These are phyloP conservation scores for Aspidiotus rigidus DNA, from an alignment of 2,888 invertebrate species.

Conservation along the genomic window DNA sequence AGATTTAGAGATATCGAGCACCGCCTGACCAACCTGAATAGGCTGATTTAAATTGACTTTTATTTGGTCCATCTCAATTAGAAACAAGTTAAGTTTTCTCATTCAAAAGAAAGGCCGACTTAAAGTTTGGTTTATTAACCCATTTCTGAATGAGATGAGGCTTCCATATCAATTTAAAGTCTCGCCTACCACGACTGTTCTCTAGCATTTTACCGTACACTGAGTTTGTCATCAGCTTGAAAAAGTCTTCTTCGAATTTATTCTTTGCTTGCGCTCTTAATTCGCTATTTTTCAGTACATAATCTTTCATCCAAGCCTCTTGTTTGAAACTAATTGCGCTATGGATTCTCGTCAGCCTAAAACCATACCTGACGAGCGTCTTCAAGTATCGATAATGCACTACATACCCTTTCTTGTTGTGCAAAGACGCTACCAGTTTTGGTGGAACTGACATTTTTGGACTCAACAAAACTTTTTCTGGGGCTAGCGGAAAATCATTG, in stretches of 20 bases:
- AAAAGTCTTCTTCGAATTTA: too few species aligned
- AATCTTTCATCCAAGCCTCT: constrained; percentile 7
- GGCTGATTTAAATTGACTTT: neutral
- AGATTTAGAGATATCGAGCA: neutral
- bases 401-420: constrained; percentile 3
- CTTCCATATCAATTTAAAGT: constrained; percentile 43
- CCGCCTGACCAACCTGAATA: neutral
- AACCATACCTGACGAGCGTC: constrained; percentile 39
- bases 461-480: constrained; percentile 38
- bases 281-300: constrained; percentile 13
- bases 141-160: too few species aligned
- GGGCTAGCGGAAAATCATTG: constrained; percentile 41
- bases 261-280: constrained; percentile 37
- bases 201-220: too few species aligned
- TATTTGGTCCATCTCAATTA: neutral
- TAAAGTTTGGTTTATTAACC: neutral
- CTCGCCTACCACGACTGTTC: too few species aligned
- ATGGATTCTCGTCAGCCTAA: too few species aligned
- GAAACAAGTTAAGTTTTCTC: neutral
- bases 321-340: constrained; percentile 24
- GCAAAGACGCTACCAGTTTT: constrained; percentile 39
- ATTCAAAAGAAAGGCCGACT: neutral
- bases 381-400: neutral
- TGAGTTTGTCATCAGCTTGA: too few species aligned
- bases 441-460: constrained; percentile 21